Evolutionary conservation across 2,888 invertebrate species (phyloP).

Genomic region (Caenorhabditis wallacei): DNA sequence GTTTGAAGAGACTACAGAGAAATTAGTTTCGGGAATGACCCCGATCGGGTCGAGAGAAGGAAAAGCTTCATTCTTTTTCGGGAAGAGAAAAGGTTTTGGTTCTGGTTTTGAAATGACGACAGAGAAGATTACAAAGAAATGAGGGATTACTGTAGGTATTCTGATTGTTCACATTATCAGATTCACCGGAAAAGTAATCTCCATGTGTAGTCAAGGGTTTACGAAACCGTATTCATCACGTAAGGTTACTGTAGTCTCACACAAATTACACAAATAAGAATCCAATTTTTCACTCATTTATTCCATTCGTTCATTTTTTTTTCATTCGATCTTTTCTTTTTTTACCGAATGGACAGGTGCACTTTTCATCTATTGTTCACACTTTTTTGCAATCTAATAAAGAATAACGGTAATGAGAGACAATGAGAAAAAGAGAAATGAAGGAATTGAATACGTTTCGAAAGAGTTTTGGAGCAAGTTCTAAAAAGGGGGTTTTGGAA

Average conservation of each 20-base stretch:
- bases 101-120: constrained; percentile 13
- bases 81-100: constrained; percentile 25
- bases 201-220: no score
- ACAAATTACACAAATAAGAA: no score
- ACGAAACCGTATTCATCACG: no score
- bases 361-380: constrained; percentile 13
- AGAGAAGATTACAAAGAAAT: background rate
- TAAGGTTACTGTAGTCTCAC: no score
- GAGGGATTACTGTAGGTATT: no score
- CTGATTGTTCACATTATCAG: no score
- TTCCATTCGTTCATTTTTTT: background rate
- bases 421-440: background rate
- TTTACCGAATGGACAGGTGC: constrained; percentile 2
- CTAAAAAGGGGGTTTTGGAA: background rate
- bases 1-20: constrained; percentile 16
- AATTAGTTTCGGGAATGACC: constrained; percentile 46
- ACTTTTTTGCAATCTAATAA: background rate
- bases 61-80: background rate
- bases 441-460: background rate
- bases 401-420: constrained; percentile 11
- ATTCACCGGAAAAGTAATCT: no score
- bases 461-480: no score
- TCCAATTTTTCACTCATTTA: no score
- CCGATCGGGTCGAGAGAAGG: constrained; percentile 40
- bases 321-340: constrained; percentile 6